These are phyloP conservation scores for Cyanoliseus patagonus DNA, from an alignment of 2,113 vertebrate species.

Conservation along the genomic window DNA sequence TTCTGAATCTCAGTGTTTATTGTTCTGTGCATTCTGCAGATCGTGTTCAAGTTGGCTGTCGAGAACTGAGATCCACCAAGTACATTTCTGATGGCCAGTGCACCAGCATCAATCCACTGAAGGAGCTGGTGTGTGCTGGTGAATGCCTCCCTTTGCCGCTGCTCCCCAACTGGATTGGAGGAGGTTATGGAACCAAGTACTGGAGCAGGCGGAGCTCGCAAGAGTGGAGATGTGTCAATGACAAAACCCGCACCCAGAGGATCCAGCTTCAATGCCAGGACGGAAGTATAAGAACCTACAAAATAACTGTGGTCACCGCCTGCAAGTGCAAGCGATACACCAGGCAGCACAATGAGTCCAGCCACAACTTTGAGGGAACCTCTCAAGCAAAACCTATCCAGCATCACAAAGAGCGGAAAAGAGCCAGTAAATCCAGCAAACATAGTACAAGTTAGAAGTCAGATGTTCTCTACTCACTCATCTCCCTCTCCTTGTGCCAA, in stretches of 20 bases:
- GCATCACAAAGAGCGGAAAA: constrained; percentile 87
- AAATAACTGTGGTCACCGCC: constrained; percentile 90
- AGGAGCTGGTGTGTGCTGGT: constrained; percentile 94
- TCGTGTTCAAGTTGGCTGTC: constrained; percentile 88
- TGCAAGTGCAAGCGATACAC: constrained; percentile 94
- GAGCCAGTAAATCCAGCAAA: constrained; percentile 82
- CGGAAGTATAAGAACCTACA: constrained; percentile 92
- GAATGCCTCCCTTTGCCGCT: constrained; percentile 90
- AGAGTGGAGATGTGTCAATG: constrained; percentile 95
- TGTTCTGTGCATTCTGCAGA: constrained; percentile 66
- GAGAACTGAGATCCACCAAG: constrained; percentile 92
- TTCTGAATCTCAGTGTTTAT: constrained; percentile 6
- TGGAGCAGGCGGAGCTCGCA: constrained; percentile 87
- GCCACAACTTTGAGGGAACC: constrained; percentile 84
- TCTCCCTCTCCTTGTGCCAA: constrained; percentile 18
- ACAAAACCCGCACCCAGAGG: constrained; percentile 89
- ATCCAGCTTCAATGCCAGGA: constrained; percentile 92
- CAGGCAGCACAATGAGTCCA: constrained; percentile 90
- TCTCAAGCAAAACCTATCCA: constrained; percentile 81
- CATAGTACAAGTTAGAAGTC: constrained; percentile 84
- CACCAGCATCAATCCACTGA: constrained; percentile 90
- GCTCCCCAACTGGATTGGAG: constrained; percentile 95
- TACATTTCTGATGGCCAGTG: constrained; percentile 97
- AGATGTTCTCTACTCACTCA: neutral
- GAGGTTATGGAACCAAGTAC: constrained; percentile 83